phyloP scores from a whole-genome alignment of 2,113 vertebrate species.

The Lampris megalopsis region DNA sequence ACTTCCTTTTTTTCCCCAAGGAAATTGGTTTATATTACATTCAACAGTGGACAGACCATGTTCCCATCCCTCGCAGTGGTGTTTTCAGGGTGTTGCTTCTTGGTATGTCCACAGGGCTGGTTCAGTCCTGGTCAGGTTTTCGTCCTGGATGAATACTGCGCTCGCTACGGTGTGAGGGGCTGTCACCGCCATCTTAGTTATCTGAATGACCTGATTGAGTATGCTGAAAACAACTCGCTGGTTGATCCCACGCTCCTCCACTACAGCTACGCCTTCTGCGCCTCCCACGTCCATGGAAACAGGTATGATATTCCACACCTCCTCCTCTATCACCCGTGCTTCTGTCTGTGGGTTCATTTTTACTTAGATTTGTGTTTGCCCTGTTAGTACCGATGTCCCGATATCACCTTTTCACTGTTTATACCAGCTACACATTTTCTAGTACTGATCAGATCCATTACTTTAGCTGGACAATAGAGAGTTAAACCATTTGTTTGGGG shows the following conservation, averaged over 20 bases:
- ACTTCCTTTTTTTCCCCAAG: too few species aligned
- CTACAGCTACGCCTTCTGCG: conserved; percentile 99
- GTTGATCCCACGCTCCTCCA: conserved; percentile 97
- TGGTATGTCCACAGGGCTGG: conserved; percentile 88
- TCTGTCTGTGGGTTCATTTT: too few species aligned
- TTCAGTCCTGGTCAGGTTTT: conserved; percentile 98
- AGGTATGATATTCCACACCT: conserved; percentile 70
- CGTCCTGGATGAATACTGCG: conserved; percentile 96
- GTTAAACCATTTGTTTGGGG: too few species aligned
- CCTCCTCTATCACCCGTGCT: neutral
- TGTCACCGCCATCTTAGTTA: conserved; percentile 97
- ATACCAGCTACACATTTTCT: too few species aligned
- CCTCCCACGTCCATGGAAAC: conserved; percentile 98
- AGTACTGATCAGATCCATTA: too few species aligned
- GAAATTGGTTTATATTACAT: too few species aligned
- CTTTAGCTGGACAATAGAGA: too few species aligned
- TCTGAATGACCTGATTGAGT: conserved; percentile 92
- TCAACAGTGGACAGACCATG: too few species aligned
- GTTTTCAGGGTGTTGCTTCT: neutral
- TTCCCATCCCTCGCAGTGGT: too few species aligned
- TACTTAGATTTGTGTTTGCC: too few species aligned
- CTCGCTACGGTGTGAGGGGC: conserved; percentile 94
- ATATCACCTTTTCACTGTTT: too few species aligned
- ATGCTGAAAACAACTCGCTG: conserved; percentile 88
- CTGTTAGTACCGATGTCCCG: too few species aligned